Percentiles rank a stretch among this genome's conserved stretches.
phyloP scores from a whole-genome alignment of 2,797 vertebrate genomes.

The Manis pentadactyla region DNA sequence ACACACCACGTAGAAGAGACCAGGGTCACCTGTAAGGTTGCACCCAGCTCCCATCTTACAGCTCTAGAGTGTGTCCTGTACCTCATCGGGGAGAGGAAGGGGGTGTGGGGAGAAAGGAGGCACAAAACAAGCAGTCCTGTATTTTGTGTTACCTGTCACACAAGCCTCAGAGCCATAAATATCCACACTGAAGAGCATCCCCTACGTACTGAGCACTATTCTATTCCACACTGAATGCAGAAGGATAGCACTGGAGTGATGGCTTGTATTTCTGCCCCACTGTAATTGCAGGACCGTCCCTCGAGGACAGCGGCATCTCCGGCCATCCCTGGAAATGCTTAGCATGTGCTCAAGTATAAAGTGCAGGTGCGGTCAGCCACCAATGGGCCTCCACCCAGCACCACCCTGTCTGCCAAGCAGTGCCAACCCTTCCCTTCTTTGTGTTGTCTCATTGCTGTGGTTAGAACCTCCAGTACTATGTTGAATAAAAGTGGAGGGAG shows the following conservation, averaged over 20 bases:
- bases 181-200: background rate
- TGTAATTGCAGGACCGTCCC: background rate
- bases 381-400: background rate
- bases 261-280: background rate
- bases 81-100: background rate
- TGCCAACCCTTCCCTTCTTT: background rate
- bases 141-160: background rate
- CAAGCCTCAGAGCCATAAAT: background rate
- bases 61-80: background rate
- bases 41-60: background rate
- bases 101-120: background rate
- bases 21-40: background rate
- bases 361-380: background rate
- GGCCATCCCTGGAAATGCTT: background rate
- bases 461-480: background rate
- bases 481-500: no score
- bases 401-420: background rate
- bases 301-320: background rate
- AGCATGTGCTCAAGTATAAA: background rate
- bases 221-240: background rate
- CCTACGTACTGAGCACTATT: accelerated
- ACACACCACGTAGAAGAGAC: background rate
- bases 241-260: background rate
- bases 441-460: no score
- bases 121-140: background rate